phyloP scores from a whole-genome alignment of 2,888 invertebrate genomes.

The Drosophila fungiperda region DNA sequence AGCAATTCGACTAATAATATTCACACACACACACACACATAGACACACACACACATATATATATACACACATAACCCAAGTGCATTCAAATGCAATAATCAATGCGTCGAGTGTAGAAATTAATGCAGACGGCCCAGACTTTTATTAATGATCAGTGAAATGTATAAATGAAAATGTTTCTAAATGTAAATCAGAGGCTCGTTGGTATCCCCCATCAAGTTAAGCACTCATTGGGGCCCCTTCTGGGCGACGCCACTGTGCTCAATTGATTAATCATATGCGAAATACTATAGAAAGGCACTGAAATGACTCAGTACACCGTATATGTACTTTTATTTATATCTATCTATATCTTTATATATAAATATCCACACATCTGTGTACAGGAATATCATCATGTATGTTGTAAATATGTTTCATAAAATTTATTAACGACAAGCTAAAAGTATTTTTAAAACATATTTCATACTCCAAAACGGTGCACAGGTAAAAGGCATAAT shows the following conservation, averaged over 20 bases:
- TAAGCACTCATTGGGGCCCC: slow-evolving; percentile 9
- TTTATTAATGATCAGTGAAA: slow-evolving; percentile 78
- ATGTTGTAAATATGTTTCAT: slow-evolving; percentile 60
- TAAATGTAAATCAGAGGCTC: slow-evolving; percentile 31
- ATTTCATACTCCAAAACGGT: slow-evolving; percentile 58
- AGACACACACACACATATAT: slow-evolving; percentile 27
- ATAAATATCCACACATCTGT: slow-evolving; percentile 9
- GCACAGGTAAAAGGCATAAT: slow-evolving; percentile 38
- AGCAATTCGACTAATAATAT: slow-evolving; percentile 21
- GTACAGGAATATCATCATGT: slow-evolving; percentile 2
- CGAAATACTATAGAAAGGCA: slow-evolving; percentile 57
- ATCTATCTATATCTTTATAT: background rate
- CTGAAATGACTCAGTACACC: slow-evolving; percentile 66
- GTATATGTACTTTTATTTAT: background rate
- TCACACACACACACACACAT: slow-evolving; percentile 19
- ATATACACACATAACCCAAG: slow-evolving; percentile 25
- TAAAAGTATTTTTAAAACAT: slow-evolving; percentile 69
- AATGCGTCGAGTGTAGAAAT: slow-evolving; percentile 26
- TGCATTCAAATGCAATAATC: slow-evolving; percentile 19
- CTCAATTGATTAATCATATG: slow-evolving; percentile 72
- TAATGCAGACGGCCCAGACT: slow-evolving; percentile 70
- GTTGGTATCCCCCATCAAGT: background rate
- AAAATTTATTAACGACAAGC: slow-evolving; percentile 71
- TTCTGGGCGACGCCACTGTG: slow-evolving; percentile 44
- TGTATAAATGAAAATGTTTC: slow-evolving; percentile 66